Conservation (phyloP, 2,888 invertebrate genomes). For the Cheilosia soror region DNA sequence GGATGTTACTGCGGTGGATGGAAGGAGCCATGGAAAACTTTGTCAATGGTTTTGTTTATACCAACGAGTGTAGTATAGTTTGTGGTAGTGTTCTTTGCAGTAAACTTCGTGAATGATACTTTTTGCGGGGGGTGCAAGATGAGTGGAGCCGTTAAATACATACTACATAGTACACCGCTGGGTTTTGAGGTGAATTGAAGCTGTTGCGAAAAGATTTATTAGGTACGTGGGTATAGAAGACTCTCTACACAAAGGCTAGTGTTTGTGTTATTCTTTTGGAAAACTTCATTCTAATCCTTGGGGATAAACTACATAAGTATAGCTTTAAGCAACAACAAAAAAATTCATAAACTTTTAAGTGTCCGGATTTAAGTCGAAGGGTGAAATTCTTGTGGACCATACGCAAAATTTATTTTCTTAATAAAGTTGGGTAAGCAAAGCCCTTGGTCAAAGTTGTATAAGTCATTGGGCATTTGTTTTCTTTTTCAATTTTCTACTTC, state of each 20-base stretch:
- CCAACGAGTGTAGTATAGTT: slow-evolving; percentile 10
- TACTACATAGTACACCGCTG: neutral
- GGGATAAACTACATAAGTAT: slow-evolving; percentile 14
- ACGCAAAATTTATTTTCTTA: neutral
- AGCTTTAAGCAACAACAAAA: neutral
- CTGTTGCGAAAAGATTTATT: slow-evolving; percentile 43
- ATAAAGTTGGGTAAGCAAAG: neutral
- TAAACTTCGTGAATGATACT: slow-evolving; percentile 44
- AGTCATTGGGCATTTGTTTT: too few relatives aligned
- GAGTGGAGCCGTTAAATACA: slow-evolving; percentile 9
- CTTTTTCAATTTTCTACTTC: too few relatives aligned
- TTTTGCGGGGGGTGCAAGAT: slow-evolving; percentile 1
- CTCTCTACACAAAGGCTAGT: neutral
- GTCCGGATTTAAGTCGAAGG: neutral
- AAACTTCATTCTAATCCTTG: slow-evolving; percentile 1
- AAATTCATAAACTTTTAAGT: slow-evolving; percentile 2
- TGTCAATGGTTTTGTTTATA: slow-evolving; percentile 49
- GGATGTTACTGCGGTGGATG: slow-evolving; percentile 1
- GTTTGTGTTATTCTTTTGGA: slow-evolving; percentile 1
- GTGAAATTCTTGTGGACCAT: neutral
- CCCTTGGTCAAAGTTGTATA: too few relatives aligned
- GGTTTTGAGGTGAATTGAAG: slow-evolving; percentile 32
- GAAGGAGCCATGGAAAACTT: slow-evolving; percentile 32
- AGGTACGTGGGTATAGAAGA: neutral
- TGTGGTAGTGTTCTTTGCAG: neutral